Evolutionary conservation across 2,888 invertebrate genomes (phyloP).

Genomic region (Mechanitis messenoides): DNA sequence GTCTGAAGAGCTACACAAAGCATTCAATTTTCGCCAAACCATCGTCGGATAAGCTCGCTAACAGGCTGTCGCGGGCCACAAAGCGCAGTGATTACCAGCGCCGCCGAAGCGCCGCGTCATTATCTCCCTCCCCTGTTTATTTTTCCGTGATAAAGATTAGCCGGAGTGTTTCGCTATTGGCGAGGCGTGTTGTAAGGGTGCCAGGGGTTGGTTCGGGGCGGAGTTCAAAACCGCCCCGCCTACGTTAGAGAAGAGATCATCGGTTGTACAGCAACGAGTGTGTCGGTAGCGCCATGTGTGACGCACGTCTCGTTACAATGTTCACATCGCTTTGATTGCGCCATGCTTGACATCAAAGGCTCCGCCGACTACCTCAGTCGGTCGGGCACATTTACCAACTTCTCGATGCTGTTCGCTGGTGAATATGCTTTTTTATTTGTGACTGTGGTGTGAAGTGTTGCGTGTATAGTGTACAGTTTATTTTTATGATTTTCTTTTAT

Average conservation of each 20-base stretch:
- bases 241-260: constrained; percentile 39
- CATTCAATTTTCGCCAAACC: constrained; percentile 66
- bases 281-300: constrained; percentile 46
- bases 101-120: constrained; percentile 60
- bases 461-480: constrained; percentile 18
- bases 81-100: constrained; percentile 70
- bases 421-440: constrained; percentile 64
- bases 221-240: constrained; percentile 44
- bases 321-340: constrained; percentile 45
- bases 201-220: constrained; percentile 40
- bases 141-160: constrained; percentile 76
- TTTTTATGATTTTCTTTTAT: constrained; percentile 11
- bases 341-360: constrained; percentile 94
- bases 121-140: constrained; percentile 75
- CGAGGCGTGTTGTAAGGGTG: constrained; percentile 50
- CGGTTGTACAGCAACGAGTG: constrained; percentile 35
- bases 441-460: constrained; percentile 45
- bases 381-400: constrained; percentile 94
- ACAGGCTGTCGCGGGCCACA: constrained; percentile 66
- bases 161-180: constrained; percentile 68
- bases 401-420: constrained; percentile 97
- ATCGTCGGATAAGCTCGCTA: constrained; percentile 57
- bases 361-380: constrained; percentile 93
- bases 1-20: constrained; percentile 38
- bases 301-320: constrained; percentile 51